phyloP scores from a whole-genome alignment of 2,888 invertebrate species.

The Cancer borealis region DNA sequence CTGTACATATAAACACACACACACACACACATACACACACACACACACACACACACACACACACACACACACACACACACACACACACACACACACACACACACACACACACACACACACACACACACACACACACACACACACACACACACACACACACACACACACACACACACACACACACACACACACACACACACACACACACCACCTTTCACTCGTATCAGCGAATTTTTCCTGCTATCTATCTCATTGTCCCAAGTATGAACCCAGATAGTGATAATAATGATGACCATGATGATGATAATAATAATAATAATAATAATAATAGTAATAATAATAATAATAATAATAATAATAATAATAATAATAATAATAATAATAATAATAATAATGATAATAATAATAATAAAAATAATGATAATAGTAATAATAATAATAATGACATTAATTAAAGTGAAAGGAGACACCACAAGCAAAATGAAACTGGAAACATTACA shows the following conservation, averaged over 20 bases:
- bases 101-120: conserved; percentile 15
- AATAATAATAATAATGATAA: neutral
- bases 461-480: neutral
- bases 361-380: neutral
- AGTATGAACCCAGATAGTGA: neutral
- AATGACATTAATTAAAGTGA: neutral
- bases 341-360: neutral
- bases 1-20: neutral
- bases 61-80: conserved; percentile 38
- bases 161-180: conserved; percentile 2
- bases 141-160: conserved; percentile 31
- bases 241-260: no score
- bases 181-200: neutral
- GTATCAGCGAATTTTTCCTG: no score
- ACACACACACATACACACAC: conserved; percentile 47
- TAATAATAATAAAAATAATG: neutral
- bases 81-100: neutral
- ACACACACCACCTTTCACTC: neutral
- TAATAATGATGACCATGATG: neutral
- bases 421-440: neutral
- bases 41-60: conserved; percentile 46
- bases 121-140: neutral
- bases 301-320: neutral
- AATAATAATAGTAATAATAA: neutral
- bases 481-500: conserved; percentile 9